These are phyloP conservation scores for Cercocebus atys DNA, from an alignment of 2,113 vertebrate genomes.

Conservation along the genomic window DNA sequence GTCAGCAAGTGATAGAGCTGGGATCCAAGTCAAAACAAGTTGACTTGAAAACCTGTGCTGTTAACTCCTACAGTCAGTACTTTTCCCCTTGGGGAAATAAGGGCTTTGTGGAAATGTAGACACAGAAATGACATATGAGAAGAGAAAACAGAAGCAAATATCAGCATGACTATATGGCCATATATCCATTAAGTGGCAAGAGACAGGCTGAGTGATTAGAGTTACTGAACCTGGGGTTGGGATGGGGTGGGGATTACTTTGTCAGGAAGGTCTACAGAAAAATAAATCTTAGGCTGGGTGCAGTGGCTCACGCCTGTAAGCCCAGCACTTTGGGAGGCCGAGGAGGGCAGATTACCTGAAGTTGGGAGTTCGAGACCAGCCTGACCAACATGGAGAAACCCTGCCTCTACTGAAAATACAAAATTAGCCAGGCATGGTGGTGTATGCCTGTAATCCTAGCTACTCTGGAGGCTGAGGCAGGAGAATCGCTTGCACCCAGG, in stretches of 20 bases:
- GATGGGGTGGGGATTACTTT: neutral
- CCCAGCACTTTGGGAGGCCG: too few relatives aligned
- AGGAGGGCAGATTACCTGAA: too few relatives aligned
- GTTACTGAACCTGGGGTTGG: neutral
- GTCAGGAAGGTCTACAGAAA: neutral
- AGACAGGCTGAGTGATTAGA: neutral
- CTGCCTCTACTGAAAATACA: too few relatives aligned
- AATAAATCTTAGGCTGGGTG: neutral
- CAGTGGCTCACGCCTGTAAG: too few relatives aligned
- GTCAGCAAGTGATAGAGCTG: neutral
- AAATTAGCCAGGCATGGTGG: too few relatives aligned
- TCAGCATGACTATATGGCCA: neutral
- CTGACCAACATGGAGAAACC: too few relatives aligned
- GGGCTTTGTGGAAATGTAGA: slow-evolving; percentile 6
- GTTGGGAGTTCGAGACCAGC: too few relatives aligned
- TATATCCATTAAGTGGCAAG: slow-evolving; percentile 26
- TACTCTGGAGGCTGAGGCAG: too few relatives aligned
- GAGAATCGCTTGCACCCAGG: too few relatives aligned
- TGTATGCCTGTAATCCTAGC: too few relatives aligned
- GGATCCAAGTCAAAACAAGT: neutral
- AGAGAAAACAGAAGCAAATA: slow-evolving; percentile 20
- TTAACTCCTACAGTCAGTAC: slow-evolving; percentile 5
- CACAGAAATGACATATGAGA: slow-evolving; percentile 25
- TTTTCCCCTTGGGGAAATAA: neutral
- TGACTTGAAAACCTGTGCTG: neutral